phyloP scores from a whole-genome alignment of 2,113 vertebrate species.

The Coracopsis vasa region DNA sequence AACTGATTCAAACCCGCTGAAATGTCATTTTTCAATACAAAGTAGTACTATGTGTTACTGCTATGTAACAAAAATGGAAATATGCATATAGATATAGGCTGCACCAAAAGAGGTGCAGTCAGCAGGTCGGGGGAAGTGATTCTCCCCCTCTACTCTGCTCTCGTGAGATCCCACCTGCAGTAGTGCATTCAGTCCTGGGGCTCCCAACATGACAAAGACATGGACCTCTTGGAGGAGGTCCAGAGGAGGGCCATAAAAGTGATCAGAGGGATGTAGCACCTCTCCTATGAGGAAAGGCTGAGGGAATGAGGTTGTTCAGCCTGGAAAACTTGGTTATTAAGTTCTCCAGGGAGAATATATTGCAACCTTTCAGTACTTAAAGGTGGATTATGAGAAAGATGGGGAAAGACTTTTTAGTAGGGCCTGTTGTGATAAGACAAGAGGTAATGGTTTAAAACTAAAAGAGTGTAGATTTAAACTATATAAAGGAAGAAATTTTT shows the following conservation, averaged over 20 bases:
- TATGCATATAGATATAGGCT: neutral
- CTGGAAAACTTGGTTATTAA: neutral
- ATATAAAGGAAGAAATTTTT: neutral
- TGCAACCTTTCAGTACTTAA: neutral
- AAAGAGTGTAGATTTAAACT: rapidly evolving
- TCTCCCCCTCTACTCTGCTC: neutral
- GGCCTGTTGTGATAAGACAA: neutral
- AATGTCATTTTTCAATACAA: neutral
- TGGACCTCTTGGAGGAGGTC: neutral
- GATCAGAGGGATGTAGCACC: neutral
- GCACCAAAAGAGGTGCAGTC: rapidly evolving
- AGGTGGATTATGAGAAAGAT: neutral
- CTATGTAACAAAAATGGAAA: neutral
- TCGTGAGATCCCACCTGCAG: neutral
- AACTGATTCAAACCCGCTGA: neutral
- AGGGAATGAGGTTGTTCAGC: neutral
- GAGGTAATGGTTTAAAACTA: neutral
- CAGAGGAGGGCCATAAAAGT: neutral
- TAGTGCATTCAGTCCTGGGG: neutral
- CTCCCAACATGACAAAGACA: neutral
- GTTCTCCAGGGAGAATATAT: neutral
- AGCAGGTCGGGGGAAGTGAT: rapidly evolving
- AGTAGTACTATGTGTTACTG: neutral
- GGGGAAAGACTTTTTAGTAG: neutral
- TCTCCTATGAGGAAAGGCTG: neutral